Conservation (phyloP, 1,140 invertebrate species). For the Batillaria attramentaria region DNA sequence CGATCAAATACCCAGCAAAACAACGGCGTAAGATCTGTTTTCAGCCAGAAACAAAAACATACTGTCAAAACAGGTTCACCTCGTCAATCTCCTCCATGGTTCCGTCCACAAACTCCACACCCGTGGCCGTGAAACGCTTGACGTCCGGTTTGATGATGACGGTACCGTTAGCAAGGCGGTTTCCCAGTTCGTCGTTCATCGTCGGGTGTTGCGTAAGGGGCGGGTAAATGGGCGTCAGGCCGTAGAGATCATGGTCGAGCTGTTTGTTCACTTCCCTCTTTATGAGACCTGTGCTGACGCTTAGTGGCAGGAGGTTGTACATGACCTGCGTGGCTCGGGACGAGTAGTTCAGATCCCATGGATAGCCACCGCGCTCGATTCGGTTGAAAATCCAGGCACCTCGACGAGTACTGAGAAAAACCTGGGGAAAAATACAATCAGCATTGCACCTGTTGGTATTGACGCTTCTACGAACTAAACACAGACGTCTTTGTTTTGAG, state of each 20-base stretch:
- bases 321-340: conserved; percentile 13
- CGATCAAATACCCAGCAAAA: too few species aligned
- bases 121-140: conserved; percentile 60
- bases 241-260: conserved; percentile 71
- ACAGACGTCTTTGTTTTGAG: too few species aligned
- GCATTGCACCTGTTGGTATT: too few species aligned
- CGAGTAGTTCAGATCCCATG: conserved; percentile 47
- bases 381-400: conserved; percentile 73
- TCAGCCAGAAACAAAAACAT: too few species aligned
- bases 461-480: too few species aligned
- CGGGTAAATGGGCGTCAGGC: conserved; percentile 72
- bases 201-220: conserved; percentile 73
- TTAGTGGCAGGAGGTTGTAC: not conserved
- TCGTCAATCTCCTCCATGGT: conserved; percentile 60
- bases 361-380: conserved; percentile 62
- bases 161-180: conserved; percentile 72
- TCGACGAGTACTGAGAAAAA: conserved; percentile 73
- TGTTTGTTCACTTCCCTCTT: too few species aligned
- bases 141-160: conserved; percentile 70
- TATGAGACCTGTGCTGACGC: too few species aligned
- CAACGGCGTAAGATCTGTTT: too few species aligned
- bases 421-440: conserved; percentile 63
- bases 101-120: conserved; percentile 70
- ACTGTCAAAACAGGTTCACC: conserved; percentile 30
- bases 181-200: conserved; percentile 75